These are phyloP conservation scores for Natrix natrix DNA, from an alignment of 2,797 vertebrate species.

Conservation along the genomic window DNA sequence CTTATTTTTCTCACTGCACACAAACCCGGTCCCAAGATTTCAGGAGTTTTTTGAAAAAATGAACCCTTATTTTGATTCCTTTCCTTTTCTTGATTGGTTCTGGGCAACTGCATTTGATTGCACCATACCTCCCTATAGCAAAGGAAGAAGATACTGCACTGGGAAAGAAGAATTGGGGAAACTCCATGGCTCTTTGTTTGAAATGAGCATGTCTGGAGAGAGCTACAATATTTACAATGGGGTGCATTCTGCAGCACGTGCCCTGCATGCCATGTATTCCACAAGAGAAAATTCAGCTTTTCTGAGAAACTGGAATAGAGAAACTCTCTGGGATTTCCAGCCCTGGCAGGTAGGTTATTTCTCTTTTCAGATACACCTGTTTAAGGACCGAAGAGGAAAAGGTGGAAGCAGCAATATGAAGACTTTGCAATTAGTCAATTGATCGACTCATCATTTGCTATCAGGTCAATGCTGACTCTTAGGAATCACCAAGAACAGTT, in stretches of 20 bases:
- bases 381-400: neutral
- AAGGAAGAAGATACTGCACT: neutral
- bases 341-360: neutral
- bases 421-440: neutral
- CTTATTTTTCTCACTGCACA: neutral
- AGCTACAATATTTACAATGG: neutral
- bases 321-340: neutral
- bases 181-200: neutral
- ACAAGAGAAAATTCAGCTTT: neutral
- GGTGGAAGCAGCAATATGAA: no score
- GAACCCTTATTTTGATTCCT: neutral
- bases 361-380: neutral
- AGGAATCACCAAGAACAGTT: no score
- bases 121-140: neutral
- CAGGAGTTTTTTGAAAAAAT: neutral
- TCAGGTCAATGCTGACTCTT: no score
- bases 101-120: neutral
- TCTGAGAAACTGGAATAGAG: no score
- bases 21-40: neutral
- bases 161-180: neutral
- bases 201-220: neutral
- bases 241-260: neutral
- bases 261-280: neutral
- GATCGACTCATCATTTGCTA: neutral
- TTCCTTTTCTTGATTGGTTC: neutral